Base-by-base conservation (phyloP, 2,797 vertebrate genomes). In the Chaunax sp. region DNA sequence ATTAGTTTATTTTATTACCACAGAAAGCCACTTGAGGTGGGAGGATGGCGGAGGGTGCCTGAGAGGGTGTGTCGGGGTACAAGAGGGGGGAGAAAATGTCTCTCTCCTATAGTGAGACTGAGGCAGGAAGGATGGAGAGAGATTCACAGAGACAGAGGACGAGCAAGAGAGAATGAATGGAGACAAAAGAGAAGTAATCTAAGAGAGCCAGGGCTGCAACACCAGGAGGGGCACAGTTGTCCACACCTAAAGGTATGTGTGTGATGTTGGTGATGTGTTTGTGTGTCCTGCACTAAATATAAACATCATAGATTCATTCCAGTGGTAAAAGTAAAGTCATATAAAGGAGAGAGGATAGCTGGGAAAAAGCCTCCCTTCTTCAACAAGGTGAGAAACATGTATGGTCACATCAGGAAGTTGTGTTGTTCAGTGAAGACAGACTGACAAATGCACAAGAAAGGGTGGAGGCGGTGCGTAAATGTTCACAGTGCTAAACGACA, bases 1-100 rank as follows among this genome's bases (percentile, higher is more conserved):
- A 91, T 92, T 93, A 90, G 81, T 90, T 90, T 91, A 90, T 88
- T 92, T 92, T 92, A 92, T 92, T 87, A 87, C 81, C 60, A 60
- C 35, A 61, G 73, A 86, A 79, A 67, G 77, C 79, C 61, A 61
- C 33, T 67, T 66, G 54, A 46, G 25, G 41, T 5, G 30, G 22
- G 3, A 12, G 11, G 35, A 8, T 10, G 35, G 35, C 2, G 35
- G 6, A 12, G 59, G 38, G 1, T 14, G 44, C 16, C 9, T 38
- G 26, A 18, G 20, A 18, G 14, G 15, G 61, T 33, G 54, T 44
- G 23, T 11, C 44, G 51, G 49, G 40, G 10, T 60, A 46, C 15
- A 14, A 19, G 33, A 30, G 35, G 26, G 30, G 41, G 20, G 57
- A 46, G n/a, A 51, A 33, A 47, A 14, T 58, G 25, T 64, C 15